Evolutionary conservation across 2,888 invertebrate genomes (phyloP), one percentile per base, ranked within the genome.

Genomic region (Drosophila limbata): DNA sequence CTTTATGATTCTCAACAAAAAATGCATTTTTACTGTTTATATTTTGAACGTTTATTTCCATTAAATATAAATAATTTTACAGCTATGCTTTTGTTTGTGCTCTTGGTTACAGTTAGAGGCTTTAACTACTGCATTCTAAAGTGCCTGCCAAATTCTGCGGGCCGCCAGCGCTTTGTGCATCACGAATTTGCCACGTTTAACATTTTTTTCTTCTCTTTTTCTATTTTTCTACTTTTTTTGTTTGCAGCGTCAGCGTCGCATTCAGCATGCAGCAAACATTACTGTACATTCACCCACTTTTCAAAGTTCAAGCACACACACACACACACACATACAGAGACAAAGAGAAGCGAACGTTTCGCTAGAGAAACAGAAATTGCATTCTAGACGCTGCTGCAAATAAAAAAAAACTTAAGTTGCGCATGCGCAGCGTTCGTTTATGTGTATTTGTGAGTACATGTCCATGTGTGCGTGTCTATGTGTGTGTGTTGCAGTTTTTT

Each of bases 251-350:
- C 55, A 72, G 63, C 60, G 70, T 59, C 72, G 77, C 77, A 76
- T 76, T 76, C 79, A 74, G 74, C 86, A 88, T 84, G 87, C 83
- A 89, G 91, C 82, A 90, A 91, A 92, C 85, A 91, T 91, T 91
- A 91, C 92, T 91, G 92, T 92, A 92, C 91, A 92, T 92, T 92
- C 92, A 92, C 92, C 92, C 91, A 92, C 92, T 92, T 92, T 92
- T 91, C 84, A 84, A 87, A 88, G 85, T 86, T 83, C 88, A 88
- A 78, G 65, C 78, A 84, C 77, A 81, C 71, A 80, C 63, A 84
- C 66, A 74, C 47, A 75, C 61, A 76, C 69, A 73, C 44, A 61
- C 45, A 79, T 45, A 80, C 61, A 71, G 35, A 60, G 40, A 79
- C 50, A 81, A 62, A 69, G 28, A 66, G 50, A 61, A 8, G 73